Evolutionary conservation across 2,113 vertebrate genomes (phyloP), one percentile per base, ranked within the genome.

Genomic region (Formicarius rufipectus): DNA sequence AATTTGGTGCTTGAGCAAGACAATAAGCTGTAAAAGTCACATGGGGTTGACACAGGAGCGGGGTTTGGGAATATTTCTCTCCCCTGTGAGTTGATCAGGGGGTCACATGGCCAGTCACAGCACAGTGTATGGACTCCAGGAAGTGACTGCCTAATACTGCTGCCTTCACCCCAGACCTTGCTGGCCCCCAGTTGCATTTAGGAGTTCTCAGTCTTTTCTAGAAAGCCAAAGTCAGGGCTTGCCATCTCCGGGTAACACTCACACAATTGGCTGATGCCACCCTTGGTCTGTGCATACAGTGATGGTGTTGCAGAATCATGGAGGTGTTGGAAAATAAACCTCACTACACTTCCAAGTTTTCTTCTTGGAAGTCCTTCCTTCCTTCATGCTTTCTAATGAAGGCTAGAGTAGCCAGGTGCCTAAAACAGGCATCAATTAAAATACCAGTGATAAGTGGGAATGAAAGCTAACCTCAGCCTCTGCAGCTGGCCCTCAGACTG

Each of bases 31-130:
- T 45, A 24, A 47, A 44, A 88, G 60, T 28, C 75, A 59, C 87
- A 71, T 28, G 15, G 71, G n/a, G 31, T 25, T 73, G 52, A 42
- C 47, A 5, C 23, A 4, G 63, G 30, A 87, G 80, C 56, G 21
- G 49, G 39, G 15, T 37, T 55, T 21, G 83, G 52, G 60, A 30
- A 40, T 4, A 6, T 7, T 53, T 22, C 27, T 22, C 27, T 42
- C 37, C 33, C 30, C 0, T 50, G 0, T 71, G 56, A 33, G 55
- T 0, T 22, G 63, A 18, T 4, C 2, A 42, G 27, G 52, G 72
- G 5, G 14, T 20, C 62, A 44, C 60, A 23, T 8, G 73, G 64
- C 18, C 72, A 49, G 35, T 4, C 72, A 55, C 64, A 81, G 50
- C 11, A 33, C 10, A 4, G 19, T n/a, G 22, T 25, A 22, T 16